Base-by-base conservation (phyloP, 2,113 vertebrate genomes). In the Caracal caracal region DNA sequence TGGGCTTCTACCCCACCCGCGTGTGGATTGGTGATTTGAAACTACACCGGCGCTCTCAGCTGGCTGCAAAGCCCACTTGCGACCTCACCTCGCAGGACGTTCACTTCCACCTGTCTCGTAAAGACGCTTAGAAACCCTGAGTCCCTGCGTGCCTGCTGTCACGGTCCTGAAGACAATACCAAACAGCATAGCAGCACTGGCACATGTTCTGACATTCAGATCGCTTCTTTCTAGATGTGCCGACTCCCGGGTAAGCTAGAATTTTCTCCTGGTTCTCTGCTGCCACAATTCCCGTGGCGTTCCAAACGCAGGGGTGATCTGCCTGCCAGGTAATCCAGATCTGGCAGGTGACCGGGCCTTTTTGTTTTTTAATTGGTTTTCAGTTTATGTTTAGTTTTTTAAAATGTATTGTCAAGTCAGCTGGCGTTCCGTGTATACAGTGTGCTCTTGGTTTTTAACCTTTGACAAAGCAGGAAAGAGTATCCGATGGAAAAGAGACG, bases 261-360 rank as follows among this genome's bases (percentile, higher is more conserved):
- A 53, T 33, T 47, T 30, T 76, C 40, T 47, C 26, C 47, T 76
- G 26, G 13, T 47, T 28, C 24, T 73, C 71, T 73, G 37, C 6
- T 15, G 37, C 37, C 37, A 13, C 22, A 40, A 11, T 26, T 76
- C 13, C 24, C 24, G 6, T 9, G 71, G 37, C 12, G 37, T 37
- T 13, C 49, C 30, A 0, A 1, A 5, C 1, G 35, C 0, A 1
- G 0, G 0, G n/a, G 33, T 0, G 0, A 53, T 0, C 37, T 37
- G 30, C 35, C 3, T 2, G 24, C 1, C 0, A 0, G n/a, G 51
- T 5, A 10, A 2, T 13, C 16, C 24, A n/a, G 35, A 35, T 65
- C 73, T 19, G 63, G 71, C 9, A 1, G 7, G 35, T 2, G 10
- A 20, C 49, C 17, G 13, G 13, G 15, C 7, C 16, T 70, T 63